A percentile compares a stretch with the other conserved stretches of the same genome.
phyloP scores from a whole-genome alignment of 2,113 vertebrate species.

The Dunckerocampus dactyliophorus region DNA sequence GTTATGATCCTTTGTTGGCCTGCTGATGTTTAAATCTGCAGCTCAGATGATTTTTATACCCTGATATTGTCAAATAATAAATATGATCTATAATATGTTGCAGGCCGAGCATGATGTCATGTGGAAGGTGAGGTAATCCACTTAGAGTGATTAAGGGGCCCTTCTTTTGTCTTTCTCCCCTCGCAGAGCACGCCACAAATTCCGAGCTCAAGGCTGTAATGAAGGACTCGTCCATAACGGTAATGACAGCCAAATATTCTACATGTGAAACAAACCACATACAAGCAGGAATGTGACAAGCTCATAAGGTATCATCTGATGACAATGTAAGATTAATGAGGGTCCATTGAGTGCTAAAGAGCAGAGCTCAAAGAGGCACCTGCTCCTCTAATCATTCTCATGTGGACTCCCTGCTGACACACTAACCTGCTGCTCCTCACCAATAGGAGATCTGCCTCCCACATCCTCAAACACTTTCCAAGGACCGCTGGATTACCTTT shows the following conservation, averaged over 20 bases:
- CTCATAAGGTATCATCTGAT: conserved; percentile 59
- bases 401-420: conserved; percentile 70
- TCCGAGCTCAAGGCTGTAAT: conserved; percentile 35
- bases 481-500: conserved; percentile 62
- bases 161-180: conserved; percentile 21
- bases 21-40: conserved; percentile 45
- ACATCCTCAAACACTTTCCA: conserved; percentile 68
- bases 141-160: conserved; percentile 59
- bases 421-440: conserved; percentile 73
- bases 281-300: conserved; percentile 53
- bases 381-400: conserved; percentile 78
- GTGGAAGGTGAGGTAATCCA: conserved; percentile 64
- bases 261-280: conserved; percentile 57
- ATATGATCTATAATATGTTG: conserved; percentile 34
- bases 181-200: conserved; percentile 5
- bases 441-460: conserved; percentile 71
- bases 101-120: conserved; percentile 48
- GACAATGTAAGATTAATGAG: conserved; percentile 71
- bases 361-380: conserved; percentile 67
- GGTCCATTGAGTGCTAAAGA: conserved; percentile 48
- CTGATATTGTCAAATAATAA: conserved; percentile 45
- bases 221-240: conserved; percentile 29
- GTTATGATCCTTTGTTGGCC: conserved; percentile 31
- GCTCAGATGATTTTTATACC: conserved; percentile 34
- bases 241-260: conserved; percentile 26